phyloP scores from a whole-genome alignment of 53 echinoderm and acorn worm species.

The Crossaster papposus region DNA sequence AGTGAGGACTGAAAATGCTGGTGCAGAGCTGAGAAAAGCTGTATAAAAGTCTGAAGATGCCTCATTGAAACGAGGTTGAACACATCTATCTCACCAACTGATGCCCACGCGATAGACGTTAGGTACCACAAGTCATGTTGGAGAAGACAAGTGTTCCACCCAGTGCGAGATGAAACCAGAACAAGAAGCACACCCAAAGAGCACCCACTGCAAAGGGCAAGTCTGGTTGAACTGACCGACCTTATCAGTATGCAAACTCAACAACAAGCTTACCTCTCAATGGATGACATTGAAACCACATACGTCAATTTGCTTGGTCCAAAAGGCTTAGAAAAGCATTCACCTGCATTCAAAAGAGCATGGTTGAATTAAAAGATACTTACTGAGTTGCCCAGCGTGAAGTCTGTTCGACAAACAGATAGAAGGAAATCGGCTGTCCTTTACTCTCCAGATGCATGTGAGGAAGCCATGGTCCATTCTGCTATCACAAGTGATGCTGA shows the following conservation, averaged over 20 bases:
- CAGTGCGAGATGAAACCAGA: constrained; percentile 18
- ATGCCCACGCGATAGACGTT: constrained; percentile 60
- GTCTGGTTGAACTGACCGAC: constrained; percentile 46
- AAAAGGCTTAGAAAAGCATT: constrained; percentile 46
- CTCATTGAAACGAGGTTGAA: constrained; percentile 25
- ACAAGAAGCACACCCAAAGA: constrained; percentile 27
- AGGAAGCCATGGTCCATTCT: constrained; percentile 53
- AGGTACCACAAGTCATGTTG: constrained; percentile 66
- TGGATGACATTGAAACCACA: constrained; percentile 61
- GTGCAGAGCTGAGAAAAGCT: constrained; percentile 21
- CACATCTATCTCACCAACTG: constrained; percentile 49
- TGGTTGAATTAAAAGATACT: constrained; percentile 38
- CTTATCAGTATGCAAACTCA: constrained; percentile 57
- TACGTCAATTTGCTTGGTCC: constrained; percentile 54
- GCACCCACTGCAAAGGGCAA: constrained; percentile 20
- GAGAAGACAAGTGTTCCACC: constrained; percentile 65
- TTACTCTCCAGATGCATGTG: constrained; percentile 50
- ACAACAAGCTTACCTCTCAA: constrained; percentile 51
- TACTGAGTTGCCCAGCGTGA: constrained; percentile 46
- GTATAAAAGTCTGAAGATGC: constrained; percentile 31
- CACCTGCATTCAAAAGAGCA: constrained; percentile 39
- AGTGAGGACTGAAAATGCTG: constrained; percentile 35
- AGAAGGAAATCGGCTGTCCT: constrained; percentile 47
- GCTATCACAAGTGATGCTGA: constrained; percentile 48
- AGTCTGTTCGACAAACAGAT: constrained; percentile 27